These are phyloP conservation scores for Lycophotia porphyrea DNA, from an alignment of 2,888 invertebrate species.

Conservation along the genomic window DNA sequence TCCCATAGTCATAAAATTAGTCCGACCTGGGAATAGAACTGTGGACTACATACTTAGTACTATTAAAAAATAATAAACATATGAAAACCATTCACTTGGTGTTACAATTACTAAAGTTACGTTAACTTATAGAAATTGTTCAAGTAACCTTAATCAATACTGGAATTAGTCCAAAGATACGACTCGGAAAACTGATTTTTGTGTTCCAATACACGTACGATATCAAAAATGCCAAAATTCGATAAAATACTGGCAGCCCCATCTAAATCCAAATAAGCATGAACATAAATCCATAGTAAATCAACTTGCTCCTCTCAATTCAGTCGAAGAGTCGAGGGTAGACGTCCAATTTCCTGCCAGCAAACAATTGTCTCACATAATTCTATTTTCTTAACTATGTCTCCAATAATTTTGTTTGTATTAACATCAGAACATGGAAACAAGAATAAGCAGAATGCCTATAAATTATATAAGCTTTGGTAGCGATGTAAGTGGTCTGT, in stretches of 20 bases:
- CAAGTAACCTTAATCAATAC: not conserved
- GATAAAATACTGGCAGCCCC: not conserved
- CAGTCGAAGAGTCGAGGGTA: conserved; percentile 23
- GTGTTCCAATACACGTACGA: not conserved
- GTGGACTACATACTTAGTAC: no score
- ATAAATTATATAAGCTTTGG: not conserved
- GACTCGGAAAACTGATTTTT: not conserved
- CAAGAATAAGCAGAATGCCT: not conserved
- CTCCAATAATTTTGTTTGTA: conserved; percentile 51
- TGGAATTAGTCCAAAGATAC: not conserved
- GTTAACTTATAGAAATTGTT: no score
- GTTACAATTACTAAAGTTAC: no score
- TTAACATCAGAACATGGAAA: conserved; percentile 9
- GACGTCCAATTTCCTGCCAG: conserved; percentile 58
- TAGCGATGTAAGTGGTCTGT: not conserved
- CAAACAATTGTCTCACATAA: conserved; percentile 58
- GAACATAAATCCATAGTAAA: conserved; percentile 42
- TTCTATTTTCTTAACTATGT: conserved; percentile 55
- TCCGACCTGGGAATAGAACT: no score
- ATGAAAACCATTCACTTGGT: not conserved
- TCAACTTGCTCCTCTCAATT: conserved; percentile 26
- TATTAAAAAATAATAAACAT: not conserved
- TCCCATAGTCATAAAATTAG: no score
- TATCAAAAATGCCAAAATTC: not conserved
- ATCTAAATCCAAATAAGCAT: conserved; percentile 17